A percentile compares a stretch with the other conserved stretches of the same genome.
Conservation (phyloP, 2,113 vertebrate species). For the Plecturocebus donacophilus region DNA sequence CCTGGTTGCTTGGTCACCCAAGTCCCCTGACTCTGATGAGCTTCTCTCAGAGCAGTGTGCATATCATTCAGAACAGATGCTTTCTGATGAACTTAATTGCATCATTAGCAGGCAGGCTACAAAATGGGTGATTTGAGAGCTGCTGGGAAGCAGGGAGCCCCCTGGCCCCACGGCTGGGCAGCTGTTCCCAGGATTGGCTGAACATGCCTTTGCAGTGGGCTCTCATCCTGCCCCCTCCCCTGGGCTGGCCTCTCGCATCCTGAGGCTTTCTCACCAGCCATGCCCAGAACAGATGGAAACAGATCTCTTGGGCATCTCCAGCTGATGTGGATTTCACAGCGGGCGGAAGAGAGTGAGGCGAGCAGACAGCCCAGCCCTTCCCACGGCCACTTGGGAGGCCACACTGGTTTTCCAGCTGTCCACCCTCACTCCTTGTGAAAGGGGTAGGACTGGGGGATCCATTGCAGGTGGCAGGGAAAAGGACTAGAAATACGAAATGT, state of each 20-base stretch:
- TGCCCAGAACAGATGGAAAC: slow-evolving; percentile 71
- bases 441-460: background rate
- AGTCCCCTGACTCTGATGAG: background rate
- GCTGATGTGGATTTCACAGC: slow-evolving; percentile 77
- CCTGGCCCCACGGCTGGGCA: slow-evolving; percentile 16
- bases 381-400: slow-evolving; percentile 63
- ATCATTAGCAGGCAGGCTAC: slow-evolving; percentile 49
- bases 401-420: slow-evolving; percentile 64
- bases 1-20: background rate
- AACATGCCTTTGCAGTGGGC: background rate
- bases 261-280: slow-evolving; percentile 62
- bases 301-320: slow-evolving; percentile 52
- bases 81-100: slow-evolving; percentile 55
- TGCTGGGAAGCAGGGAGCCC: background rate
- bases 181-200: slow-evolving; percentile 58
- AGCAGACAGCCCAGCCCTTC: slow-evolving; percentile 61
- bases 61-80: slow-evolving; percentile 56
- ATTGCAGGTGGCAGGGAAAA: background rate
- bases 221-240: slow-evolving; percentile 31
- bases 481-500: background rate
- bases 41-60: background rate
- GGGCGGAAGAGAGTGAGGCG: slow-evolving; percentile 41
- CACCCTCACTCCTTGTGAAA: background rate
- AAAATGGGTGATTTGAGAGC: slow-evolving; percentile 21
- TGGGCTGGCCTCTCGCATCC: background rate